Evolutionary conservation across 2,888 invertebrate species (phyloP), one percentile per base, ranked within the genome.

Genomic region (Cabera pusaria): DNA sequence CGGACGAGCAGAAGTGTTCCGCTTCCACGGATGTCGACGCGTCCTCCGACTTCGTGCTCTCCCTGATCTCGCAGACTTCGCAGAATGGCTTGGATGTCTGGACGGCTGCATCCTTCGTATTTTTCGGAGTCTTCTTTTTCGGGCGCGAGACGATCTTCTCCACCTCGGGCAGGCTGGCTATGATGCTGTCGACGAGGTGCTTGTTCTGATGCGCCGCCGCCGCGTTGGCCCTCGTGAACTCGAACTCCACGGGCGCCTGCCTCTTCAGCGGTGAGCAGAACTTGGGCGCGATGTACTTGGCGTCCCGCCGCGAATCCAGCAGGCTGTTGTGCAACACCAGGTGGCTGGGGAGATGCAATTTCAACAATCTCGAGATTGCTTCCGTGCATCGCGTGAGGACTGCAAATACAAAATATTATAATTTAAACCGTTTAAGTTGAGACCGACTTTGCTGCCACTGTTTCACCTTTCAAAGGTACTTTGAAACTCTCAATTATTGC

Each of bases 191-290:
- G 18, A 88, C 60, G 1, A 87, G 69, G 48, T 77, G 75, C 58
- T 79, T 85, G 55, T 86, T 86, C 42, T 79, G 80, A 37, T 74
- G 66, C 1, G 57, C 56, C 1, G 66, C 57, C 3, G 62, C 44
- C 1, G 52, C 59, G 26, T 54, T 61, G 2, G 52, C 49, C 49
- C 73, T 78, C 5, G 84, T 83, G 50, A 81, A 86, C 49, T 74
- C 67, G 56, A 84, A 86, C 40, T 84, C 76, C 6, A 79, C 59
- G 1, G 63, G 44, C 1, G 62, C 63, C 49, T 82, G 79, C 41
- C 84, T 75, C 65, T 88, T 88, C 60, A 88, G 61, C 4, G 88
- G 88, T 6, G 87, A 88, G 54, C 79, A 76, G 58, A 59, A 85
- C 54, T 77, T 77, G 1, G 75, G 70, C 6, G 59, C 49, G 26